These are phyloP conservation scores for Allobates femoralis DNA, from an alignment of 2,797 vertebrate species.

Conservation along the genomic window DNA sequence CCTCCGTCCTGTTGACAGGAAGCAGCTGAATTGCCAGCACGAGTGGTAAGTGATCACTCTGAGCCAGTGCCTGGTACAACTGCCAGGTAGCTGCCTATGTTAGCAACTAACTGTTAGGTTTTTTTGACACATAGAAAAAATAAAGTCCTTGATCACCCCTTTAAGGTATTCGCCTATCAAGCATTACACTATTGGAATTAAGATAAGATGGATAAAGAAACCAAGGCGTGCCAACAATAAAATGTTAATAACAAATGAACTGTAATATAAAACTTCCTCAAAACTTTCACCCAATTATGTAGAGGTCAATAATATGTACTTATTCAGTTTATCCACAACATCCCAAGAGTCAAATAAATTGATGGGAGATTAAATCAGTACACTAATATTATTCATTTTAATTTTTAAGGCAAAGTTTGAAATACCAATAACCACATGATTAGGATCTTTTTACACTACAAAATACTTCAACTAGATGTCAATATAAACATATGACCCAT, in stretches of 20 bases:
- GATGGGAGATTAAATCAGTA: not conserved
- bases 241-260: not conserved
- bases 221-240: no score
- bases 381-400: slow-evolving; percentile 3
- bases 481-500: not conserved
- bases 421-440: not conserved
- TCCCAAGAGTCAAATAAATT: not conserved
- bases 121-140: no score
- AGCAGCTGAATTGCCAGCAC: no score
- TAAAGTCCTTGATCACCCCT: no score
- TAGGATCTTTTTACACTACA: not conserved
- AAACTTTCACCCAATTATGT: slow-evolving; percentile 27
- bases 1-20: no score
- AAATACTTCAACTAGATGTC: not conserved
- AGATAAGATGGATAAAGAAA: no score
- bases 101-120: no score
- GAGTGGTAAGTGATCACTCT: no score
- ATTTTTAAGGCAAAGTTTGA: not conserved
- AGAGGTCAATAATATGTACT: not conserved
- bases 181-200: no score
- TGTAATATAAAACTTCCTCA: not conserved
- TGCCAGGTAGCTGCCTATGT: no score
- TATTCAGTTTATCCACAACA: not conserved
- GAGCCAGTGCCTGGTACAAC: no score
- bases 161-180: no score